Base-by-base conservation (phyloP, 2,113 vertebrate genomes). In the Brachyhypopomus gauderio region DNA sequence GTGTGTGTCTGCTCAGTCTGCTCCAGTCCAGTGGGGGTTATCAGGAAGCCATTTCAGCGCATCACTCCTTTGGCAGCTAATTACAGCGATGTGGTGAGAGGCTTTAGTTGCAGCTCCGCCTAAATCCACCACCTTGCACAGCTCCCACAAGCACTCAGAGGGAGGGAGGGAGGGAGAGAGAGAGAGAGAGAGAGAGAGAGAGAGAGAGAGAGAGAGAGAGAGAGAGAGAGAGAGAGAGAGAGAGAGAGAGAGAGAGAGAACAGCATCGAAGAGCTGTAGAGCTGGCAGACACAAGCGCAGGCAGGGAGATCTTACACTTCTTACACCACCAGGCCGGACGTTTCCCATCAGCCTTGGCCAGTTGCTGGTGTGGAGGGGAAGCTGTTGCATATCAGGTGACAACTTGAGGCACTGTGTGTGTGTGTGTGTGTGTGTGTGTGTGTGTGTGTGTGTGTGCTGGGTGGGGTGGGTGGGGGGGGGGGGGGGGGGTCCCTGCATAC, bases 1-100 rank as follows among this genome's bases (percentile, higher is more conserved):
- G 63, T 34, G 62, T 27, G 22, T 63, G 60, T 30, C 14, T 9
- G 25, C 59, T 78, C 63, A 67, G 41, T 78, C 76, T 48, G 60
- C 75, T 52, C 23, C 16, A 19, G 4, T 77, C 75, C 75, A 23
- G 30, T 77, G 75, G 75, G 75, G 36, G 62, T 77, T 77, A 77
- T 77, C 58, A 48, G 60, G 23, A 62, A 75, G 56, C 30, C 36
- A 77, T 77, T 77, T 64, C 34, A 63, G 34, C 41, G 38, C 60
- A 59, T 23, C 30, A 25, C 55, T 81, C 52, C 79, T 69, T 48
- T 69, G 69, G 56, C 72, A 70, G 64, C 25, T 70, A 58, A 70
- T 77, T 62, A 71, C n/a, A 22, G 75, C 30, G 14, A 76, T 70
- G 38, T 59, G 77, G 48, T 19, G 58, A 73, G 38, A 73, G 38